These are phyloP conservation scores for Oceanites oceanicus DNA, from an alignment of 2,113 vertebrate species.

Conservation along the genomic window DNA sequence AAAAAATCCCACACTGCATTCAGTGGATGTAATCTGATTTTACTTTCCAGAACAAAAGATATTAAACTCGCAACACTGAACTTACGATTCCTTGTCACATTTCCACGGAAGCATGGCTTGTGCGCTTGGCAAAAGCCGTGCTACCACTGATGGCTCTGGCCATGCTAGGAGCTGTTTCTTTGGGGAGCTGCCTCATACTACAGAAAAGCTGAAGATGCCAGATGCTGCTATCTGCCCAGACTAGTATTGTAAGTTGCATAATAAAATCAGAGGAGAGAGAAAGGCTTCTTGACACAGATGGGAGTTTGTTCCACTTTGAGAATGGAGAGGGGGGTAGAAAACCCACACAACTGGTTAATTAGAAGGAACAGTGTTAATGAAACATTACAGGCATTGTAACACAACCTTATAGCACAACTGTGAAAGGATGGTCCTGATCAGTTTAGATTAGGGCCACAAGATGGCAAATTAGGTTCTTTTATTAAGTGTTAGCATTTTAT, in stretches of 20 bases:
- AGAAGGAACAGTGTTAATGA: background rate
- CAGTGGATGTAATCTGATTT: background rate
- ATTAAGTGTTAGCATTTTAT: background rate
- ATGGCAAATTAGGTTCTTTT: background rate
- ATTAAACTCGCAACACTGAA: background rate
- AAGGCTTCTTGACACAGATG: background rate
- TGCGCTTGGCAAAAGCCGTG: background rate
- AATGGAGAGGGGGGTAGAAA: no score
- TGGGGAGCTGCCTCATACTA: background rate
- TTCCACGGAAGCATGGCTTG: background rate
- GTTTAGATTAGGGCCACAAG: background rate
- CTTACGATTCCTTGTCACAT: background rate
- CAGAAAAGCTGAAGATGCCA: background rate
- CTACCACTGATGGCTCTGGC: background rate
- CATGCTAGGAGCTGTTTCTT: fast-evolving
- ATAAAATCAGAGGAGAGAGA: background rate
- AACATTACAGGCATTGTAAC: background rate
- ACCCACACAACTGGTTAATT: background rate
- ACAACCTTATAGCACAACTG: background rate
- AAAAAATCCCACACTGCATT: background rate
- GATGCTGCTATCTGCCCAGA: background rate
- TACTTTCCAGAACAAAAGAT: background rate
- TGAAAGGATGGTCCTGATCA: background rate
- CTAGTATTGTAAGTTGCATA: background rate
- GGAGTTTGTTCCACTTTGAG: background rate